Conservation (phyloP, 2,888 invertebrate genomes). For the Mystacides longicornis region DNA sequence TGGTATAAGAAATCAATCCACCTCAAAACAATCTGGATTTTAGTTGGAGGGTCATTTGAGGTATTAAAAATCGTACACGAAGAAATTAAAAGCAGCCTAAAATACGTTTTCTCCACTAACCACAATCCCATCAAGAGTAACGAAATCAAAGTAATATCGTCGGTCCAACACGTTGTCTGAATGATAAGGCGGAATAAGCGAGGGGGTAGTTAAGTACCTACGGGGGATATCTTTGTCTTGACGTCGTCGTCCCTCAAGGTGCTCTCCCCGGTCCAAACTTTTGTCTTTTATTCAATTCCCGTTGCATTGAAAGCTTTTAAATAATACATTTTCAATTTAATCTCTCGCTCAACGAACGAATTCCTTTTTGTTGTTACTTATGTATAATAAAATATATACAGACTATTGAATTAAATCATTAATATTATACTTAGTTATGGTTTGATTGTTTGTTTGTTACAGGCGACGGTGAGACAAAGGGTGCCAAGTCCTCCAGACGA, state of each 20-base stretch:
- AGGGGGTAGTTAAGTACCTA: conserved; percentile 34
- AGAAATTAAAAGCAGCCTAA: too few species aligned
- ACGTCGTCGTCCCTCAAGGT: conserved; percentile 9
- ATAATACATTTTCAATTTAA: conserved; percentile 1
- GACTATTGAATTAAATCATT: not conserved
- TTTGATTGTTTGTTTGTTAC: conserved; percentile 41
- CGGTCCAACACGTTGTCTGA: conserved; percentile 51
- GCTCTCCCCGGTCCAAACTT: conserved; percentile 31
- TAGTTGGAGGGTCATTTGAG: too few species aligned
- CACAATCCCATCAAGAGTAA: conserved; percentile 34
- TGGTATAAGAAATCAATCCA: too few species aligned
- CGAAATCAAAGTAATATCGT: conserved; percentile 48
- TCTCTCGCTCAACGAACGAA: not conserved
- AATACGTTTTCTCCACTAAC: not conserved
- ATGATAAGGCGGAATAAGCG: conserved; percentile 50
- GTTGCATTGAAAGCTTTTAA: conserved; percentile 4
- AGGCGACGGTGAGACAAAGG: conserved; percentile 43
- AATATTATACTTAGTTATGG: not conserved
- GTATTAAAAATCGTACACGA: too few species aligned
- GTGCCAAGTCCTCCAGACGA: conserved; percentile 42
- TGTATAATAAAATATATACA: not conserved
- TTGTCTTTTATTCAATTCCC: conserved; percentile 17
- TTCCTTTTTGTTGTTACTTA: not conserved
- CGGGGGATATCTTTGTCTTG: conserved; percentile 24
- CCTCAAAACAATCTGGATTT: too few species aligned